phyloP scores from a whole-genome alignment of 1,140 invertebrate genomes.

The Drosophila insularis region DNA sequence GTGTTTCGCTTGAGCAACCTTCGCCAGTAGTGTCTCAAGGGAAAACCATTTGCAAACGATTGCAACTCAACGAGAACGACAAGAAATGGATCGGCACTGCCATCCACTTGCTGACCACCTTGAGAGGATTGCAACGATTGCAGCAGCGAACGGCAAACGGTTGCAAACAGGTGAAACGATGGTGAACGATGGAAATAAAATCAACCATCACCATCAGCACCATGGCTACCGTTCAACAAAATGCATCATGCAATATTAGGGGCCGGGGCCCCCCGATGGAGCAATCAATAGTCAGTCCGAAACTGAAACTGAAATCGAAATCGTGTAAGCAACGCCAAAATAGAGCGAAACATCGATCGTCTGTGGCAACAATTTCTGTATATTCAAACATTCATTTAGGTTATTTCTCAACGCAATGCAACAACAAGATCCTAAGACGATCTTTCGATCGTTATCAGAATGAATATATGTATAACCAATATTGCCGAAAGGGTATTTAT shows the following conservation, averaged over 20 bases:
- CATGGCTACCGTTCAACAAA: no score
- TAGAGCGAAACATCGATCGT: conserved; percentile 6
- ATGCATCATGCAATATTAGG: background rate
- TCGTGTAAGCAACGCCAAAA: background rate
- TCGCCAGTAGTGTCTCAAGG: conserved; percentile 33
- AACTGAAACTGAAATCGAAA: background rate
- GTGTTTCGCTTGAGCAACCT: conserved; percentile 49
- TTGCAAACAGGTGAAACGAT: no score
- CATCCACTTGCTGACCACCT: conserved; percentile 1
- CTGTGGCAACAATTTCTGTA: background rate
- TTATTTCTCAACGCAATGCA: background rate
- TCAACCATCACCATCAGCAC: background rate
- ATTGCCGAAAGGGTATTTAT: background rate
- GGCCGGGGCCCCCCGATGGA: background rate
- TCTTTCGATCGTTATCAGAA: no score
- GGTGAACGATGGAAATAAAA: background rate
- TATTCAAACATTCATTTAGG: background rate
- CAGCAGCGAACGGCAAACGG: background rate
- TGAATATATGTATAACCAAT: no score
- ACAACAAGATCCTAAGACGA: background rate
- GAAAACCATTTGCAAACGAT: conserved; percentile 29
- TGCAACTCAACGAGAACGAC: conserved; percentile 67
- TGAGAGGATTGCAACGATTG: conserved; percentile 7
- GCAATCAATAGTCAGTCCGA: conserved; percentile 1
- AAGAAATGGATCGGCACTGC: background rate